Percentiles rank a stretch among this genome's conserved stretches.
phyloP scores from a whole-genome alignment of 1,140 invertebrate genomes.

The Leptinotarsa defecta region DNA sequence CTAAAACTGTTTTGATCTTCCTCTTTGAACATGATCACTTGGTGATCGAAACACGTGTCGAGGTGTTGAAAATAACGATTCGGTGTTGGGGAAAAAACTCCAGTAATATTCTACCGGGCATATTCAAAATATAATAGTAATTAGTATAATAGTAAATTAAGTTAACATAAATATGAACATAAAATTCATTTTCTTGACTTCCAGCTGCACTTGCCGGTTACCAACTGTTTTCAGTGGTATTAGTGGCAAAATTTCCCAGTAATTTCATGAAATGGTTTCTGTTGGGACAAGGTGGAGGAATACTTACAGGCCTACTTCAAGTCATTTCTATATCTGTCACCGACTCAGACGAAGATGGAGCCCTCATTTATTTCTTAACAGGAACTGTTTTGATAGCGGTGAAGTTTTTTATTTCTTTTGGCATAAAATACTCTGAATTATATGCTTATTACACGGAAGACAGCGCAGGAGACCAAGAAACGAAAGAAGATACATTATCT shows the following conservation, averaged over 20 bases:
- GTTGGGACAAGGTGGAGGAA: slow-evolving; percentile 11
- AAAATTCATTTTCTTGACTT: not conserved
- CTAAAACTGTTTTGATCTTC: too few relatives aligned
- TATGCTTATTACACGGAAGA: not conserved
- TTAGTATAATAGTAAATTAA: too few relatives aligned
- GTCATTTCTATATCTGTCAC: slow-evolving; percentile 9
- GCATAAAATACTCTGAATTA: not conserved
- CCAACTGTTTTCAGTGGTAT: slow-evolving; percentile 9
- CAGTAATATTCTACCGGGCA: too few relatives aligned
- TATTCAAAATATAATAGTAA: too few relatives aligned
- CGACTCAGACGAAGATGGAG: not conserved
- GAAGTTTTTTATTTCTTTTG: not conserved
- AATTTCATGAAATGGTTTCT: slow-evolving; percentile 13
- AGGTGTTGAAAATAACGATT: too few relatives aligned
- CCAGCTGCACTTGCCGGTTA: not conserved
- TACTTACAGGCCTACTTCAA: not conserved
- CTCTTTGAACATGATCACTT: too few relatives aligned
- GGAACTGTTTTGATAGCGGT: not conserved
- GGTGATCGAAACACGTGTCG: too few relatives aligned
- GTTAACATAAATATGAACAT: not conserved
- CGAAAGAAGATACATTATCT: not conserved
- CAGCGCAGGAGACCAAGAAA: not conserved
- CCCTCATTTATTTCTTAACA: not conserved
- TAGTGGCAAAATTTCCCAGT: not conserved
- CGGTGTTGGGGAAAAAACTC: too few relatives aligned